Conservation (phyloP, 1,140 invertebrate species). For the Plectrocnemia conspersa region DNA sequence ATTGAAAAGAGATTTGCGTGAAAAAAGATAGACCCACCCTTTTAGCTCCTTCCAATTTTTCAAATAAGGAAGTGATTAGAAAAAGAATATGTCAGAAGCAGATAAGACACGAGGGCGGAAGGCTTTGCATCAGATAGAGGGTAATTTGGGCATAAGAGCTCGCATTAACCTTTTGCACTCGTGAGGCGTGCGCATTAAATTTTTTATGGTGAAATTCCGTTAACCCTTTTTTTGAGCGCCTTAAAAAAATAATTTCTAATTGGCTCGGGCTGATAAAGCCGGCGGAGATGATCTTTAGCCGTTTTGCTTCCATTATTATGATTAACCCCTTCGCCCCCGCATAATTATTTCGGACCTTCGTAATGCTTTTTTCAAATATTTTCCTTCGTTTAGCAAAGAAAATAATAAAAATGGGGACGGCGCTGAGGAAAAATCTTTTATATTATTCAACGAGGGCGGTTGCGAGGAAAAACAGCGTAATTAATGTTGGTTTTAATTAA, state of each 20-base stretch:
- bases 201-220: no score
- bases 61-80: constrained; percentile 22
- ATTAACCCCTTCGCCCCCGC: constrained; percentile 9
- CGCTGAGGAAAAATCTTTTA: constrained; percentile 6
- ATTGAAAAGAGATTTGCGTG: not conserved
- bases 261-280: constrained; percentile 20
- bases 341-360: constrained; percentile 20
- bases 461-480: constrained; percentile 5
- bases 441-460: constrained; percentile 11
- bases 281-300: constrained; percentile 16
- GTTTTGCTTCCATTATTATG: constrained; percentile 20
- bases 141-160: not conserved
- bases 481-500: not conserved
- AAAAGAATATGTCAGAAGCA: constrained; percentile 25
- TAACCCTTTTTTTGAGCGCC: not conserved
- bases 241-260: constrained; percentile 22
- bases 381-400: constrained; percentile 36
- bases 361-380: constrained; percentile 37
- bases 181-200: no score
- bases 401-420: constrained; percentile 33
- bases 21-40: constrained; percentile 15
- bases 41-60: constrained; percentile 20
- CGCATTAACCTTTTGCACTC: no score
- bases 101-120: constrained; percentile 13
- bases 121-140: constrained; percentile 14